These are phyloP conservation scores for Nyctereutes procyonoides DNA, from an alignment of 2,113 vertebrate genomes.

Conservation along the genomic window DNA sequence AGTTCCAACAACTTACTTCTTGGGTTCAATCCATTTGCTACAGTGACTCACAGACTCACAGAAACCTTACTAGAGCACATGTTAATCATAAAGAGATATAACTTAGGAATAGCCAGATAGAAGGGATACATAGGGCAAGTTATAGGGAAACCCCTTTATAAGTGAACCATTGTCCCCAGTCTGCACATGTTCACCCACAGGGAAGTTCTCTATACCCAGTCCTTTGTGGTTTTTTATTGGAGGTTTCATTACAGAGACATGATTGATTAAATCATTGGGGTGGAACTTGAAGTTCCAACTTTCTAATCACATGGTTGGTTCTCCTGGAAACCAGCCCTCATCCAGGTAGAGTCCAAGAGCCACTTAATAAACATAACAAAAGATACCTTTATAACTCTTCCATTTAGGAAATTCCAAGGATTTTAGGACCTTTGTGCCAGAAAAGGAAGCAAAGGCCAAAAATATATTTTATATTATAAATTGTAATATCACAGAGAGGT, in stretches of 20 bases:
- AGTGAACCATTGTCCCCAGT: fast-evolving
- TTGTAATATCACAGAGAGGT: neutral
- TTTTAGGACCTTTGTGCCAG: neutral
- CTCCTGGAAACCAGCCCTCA: too few relatives aligned
- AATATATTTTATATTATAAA: neutral
- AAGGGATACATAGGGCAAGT: neutral
- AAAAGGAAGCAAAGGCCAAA: neutral
- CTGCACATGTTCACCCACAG: too few relatives aligned
- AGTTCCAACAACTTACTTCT: too few relatives aligned
- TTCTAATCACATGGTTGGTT: neutral
- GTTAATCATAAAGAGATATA: too few relatives aligned
- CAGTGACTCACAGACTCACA: neutral
- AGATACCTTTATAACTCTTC: neutral
- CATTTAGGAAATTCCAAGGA: neutral
- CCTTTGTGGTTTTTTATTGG: neutral
- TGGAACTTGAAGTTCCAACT: neutral
- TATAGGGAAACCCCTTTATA: fast-evolving
- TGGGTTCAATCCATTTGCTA: neutral
- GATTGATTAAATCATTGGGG: neutral
- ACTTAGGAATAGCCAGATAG: neutral
- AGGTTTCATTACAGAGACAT: too few relatives aligned
- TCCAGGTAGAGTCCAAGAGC: neutral
- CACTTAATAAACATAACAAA: neutral
- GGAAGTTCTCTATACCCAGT: neutral
- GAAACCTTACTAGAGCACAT: neutral